Evolutionary conservation across 2,113 vertebrate species (phyloP).

Genomic region (Gobius niger): DNA sequence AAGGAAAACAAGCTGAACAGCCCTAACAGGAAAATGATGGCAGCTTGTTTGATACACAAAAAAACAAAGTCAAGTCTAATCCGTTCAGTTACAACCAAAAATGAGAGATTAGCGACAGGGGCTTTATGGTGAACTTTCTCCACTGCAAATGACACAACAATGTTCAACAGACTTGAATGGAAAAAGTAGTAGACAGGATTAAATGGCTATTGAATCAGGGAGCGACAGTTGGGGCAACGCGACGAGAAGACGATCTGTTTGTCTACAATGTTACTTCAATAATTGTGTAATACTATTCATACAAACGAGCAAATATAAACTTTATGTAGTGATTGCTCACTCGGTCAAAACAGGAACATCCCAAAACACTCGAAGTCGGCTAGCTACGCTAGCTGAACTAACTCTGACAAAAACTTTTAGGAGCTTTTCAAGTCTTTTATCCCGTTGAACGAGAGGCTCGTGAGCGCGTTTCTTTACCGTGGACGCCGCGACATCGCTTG

Average conservation of each 20-base stretch:
- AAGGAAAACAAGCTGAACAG: not conserved
- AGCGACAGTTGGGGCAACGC: slow-evolving; percentile 12
- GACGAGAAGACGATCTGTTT: not conserved
- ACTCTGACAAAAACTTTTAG: slow-evolving; percentile 57
- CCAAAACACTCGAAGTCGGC: slow-evolving; percentile 33
- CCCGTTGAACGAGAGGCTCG: not conserved
- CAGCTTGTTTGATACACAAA: not conserved
- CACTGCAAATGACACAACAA: slow-evolving; percentile 33
- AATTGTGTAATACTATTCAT: not conserved
- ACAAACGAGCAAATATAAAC: not conserved
- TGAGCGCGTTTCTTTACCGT: not conserved
- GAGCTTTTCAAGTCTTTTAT: slow-evolving; percentile 44
- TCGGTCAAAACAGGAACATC: slow-evolving; percentile 16
- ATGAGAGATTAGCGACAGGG: not conserved
- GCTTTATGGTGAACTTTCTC: slow-evolving; percentile 52
- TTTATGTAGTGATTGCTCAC: not conserved
- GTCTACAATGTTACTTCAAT: not conserved
- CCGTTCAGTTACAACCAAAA: not conserved
- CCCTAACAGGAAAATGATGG: not conserved
- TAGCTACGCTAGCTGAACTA: slow-evolving; percentile 31
- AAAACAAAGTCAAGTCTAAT: not conserved
- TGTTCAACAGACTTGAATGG: slow-evolving; percentile 58
- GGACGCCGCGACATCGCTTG: not conserved
- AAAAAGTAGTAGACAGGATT: slow-evolving; percentile 51
- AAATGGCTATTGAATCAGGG: slow-evolving; percentile 43